Conservation (phyloP, 2,113 vertebrate species). For the Pardalotus punctatus region DNA sequence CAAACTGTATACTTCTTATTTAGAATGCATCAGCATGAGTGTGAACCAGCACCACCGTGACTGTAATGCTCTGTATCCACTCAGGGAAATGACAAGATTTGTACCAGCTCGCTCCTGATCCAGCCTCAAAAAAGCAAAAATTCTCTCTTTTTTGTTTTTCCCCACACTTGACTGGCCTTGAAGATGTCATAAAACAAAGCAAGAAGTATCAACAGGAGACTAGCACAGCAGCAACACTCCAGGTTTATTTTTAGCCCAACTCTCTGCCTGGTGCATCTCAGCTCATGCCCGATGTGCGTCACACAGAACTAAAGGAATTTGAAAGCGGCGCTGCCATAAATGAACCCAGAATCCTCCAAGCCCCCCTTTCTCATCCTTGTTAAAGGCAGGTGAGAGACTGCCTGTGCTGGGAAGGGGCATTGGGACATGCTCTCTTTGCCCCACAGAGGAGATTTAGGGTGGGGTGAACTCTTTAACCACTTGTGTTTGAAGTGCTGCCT, state of each 20-base stretch:
- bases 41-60: neutral
- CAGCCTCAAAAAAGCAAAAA: neutral
- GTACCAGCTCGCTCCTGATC: neutral
- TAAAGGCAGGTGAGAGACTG: neutral
- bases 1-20: neutral
- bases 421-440: rapidly evolving
- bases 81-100: neutral
- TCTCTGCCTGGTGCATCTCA: neutral
- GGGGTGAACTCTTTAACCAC: neutral
- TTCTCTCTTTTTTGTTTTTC: neutral
- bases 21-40: neutral
- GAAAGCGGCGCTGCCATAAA: neutral
- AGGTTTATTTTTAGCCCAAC: slow-evolving; percentile 1
- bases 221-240: neutral
- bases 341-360: neutral
- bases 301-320: neutral
- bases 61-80: neutral
- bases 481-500: neutral
- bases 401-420: neutral
- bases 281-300: neutral
- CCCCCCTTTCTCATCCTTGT: neutral
- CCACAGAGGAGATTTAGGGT: neutral
- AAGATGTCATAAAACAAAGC: neutral
- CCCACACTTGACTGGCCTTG: neutral
- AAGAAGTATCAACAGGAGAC: neutral